phyloP scores from a whole-genome alignment of 1,140 invertebrate genomes.

The Papilio glaucus region DNA sequence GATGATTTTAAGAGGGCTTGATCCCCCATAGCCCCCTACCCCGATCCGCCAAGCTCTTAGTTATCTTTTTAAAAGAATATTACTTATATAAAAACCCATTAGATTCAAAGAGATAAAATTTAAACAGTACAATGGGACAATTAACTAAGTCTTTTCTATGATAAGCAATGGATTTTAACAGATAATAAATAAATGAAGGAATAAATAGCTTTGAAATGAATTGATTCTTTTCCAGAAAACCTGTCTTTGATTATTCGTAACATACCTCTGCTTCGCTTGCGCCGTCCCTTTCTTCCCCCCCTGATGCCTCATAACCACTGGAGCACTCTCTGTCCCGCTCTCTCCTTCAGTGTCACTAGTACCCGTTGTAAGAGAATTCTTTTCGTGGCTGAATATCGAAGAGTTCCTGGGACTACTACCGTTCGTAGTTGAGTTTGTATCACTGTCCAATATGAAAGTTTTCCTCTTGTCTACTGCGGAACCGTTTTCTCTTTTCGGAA shows the following conservation, averaged over 20 bases:
- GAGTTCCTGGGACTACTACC: constrained; percentile 78
- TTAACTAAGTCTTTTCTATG: too few species aligned
- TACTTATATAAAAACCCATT: too few species aligned
- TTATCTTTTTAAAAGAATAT: too few species aligned
- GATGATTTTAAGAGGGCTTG: too few species aligned
- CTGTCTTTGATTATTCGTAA: not conserved
- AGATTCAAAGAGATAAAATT: too few species aligned
- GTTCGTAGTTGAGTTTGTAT: constrained; percentile 78
- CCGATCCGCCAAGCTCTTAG: too few species aligned
- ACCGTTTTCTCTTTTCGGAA: constrained; percentile 54
- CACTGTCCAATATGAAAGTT: constrained; percentile 77
- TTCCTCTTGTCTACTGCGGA: constrained; percentile 69
- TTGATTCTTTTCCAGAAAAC: too few species aligned
- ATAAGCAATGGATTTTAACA: too few species aligned
- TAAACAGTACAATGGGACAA: too few species aligned
- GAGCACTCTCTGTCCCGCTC: constrained; percentile 74
- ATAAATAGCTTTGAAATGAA: too few species aligned
- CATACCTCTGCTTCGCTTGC: constrained; percentile 71
- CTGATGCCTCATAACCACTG: constrained; percentile 65
- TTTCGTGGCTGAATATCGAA: constrained; percentile 77
- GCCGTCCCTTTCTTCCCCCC: constrained; percentile 52
- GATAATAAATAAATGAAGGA: too few species aligned
- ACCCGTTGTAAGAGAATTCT: constrained; percentile 63
- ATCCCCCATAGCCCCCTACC: too few species aligned
- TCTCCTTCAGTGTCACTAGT: constrained; percentile 75